Evolutionary conservation across 1,140 invertebrate genomes (phyloP), one percentile per base, ranked within the genome.

Genomic region (Sycobia sp.): DNA sequence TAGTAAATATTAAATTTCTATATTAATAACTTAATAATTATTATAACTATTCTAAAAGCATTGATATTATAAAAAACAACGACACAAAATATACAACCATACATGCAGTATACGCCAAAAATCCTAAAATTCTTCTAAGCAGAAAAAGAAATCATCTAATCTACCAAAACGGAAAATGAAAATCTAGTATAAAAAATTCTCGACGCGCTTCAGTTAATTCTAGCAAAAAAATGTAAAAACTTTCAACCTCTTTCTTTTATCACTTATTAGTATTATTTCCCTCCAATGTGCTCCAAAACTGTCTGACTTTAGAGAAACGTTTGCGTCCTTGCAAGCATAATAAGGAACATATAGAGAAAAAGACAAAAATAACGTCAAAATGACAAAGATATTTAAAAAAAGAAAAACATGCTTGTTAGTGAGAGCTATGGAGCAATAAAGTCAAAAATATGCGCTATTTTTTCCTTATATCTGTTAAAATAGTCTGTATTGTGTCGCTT

Each of bases 201-300:
- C n/a, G n/a, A n/a, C n/a, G n/a, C n/a, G n/a, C n/a, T n/a, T n/a
- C 44, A 58, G 54, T 62, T 64, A 57, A 13, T 51, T 41, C 49
- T 68, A 70, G 58, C 65, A 61, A 65, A 67, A 68, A 61, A 61
- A n/a, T n/a, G n/a, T 46, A 66, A 66, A 69, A 69, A 38, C 23
- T 7, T 46, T 67, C 36, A 65, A 73, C 70, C 68, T 67, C 66
- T 67, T 43, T 61, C n/a, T 59, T 63, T 72, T 32, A 53, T 66
- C 38, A 64, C 61, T 76, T 80, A 75, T 80, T 80, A 65, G 65
- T 54, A 64, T 72, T 73, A 78, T 78, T 79, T 61, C 79, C 78
- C 67, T 83, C 81, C 79, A 80, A 76, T 59, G 81, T 80, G 67
- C 79, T 83, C 81, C 81, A 83, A 79, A 83, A 83, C 44, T 82